These are phyloP conservation scores for Candidula unifasciata DNA, from an alignment of 2,888 invertebrate species.

Conservation along the genomic window DNA sequence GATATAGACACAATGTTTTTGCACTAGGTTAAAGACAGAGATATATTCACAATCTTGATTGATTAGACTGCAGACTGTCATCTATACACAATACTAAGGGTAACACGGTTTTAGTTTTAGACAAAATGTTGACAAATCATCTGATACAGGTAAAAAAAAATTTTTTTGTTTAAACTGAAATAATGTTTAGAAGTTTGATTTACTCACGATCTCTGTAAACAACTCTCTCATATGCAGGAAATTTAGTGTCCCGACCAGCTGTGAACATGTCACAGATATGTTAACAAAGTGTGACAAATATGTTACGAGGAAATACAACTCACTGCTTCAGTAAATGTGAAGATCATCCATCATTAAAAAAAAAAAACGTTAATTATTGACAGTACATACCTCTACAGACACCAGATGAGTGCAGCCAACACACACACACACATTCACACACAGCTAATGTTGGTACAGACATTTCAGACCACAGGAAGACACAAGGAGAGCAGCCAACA, in stretches of 20 bases:
- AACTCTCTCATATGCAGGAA: constrained; percentile 93
- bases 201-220: constrained; percentile 85
- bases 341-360: too few relatives aligned
- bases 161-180: too few relatives aligned
- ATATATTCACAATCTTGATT: too few relatives aligned
- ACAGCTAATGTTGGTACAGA: neutral
- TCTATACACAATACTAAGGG: neutral
- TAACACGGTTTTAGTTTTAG: neutral
- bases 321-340: neutral
- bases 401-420: too few relatives aligned
- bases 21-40: too few relatives aligned
- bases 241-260: constrained; percentile 93
- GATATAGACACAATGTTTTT: too few relatives aligned
- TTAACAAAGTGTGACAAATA: neutral
- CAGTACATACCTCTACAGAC: too few relatives aligned
- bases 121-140: neutral
- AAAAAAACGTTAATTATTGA: too few relatives aligned
- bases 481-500: neutral
- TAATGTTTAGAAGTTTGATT: neutral
- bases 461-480: neutral
- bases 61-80: too few relatives aligned
- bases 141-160: too few relatives aligned
- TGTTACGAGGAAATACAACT: neutral
- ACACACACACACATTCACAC: neutral
- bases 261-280: constrained; percentile 33